Percentiles rank a stretch among this genome's conserved stretches.
Conservation (phyloP, 2,113 vertebrate species). For the Platichthys flesus region DNA sequence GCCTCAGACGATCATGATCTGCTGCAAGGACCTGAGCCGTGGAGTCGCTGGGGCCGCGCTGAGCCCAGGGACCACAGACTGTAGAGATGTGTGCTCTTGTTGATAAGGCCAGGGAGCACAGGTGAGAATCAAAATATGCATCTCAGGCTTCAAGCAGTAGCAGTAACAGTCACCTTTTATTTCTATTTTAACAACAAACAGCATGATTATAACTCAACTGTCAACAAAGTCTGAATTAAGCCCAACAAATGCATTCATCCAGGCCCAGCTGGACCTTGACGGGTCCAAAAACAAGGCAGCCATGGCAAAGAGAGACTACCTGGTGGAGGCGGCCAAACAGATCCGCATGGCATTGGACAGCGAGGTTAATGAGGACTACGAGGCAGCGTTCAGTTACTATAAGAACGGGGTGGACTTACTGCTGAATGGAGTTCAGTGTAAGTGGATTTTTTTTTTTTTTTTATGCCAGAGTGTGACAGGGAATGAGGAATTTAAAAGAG, state of each 20-base stretch:
- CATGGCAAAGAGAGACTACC: conserved; percentile 90
- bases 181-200: background rate
- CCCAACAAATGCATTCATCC: conserved; percentile 4
- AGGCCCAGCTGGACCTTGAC: conserved; percentile 68
- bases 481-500: conserved; percentile 5
- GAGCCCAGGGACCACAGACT: conserved; percentile 30
- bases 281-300: conserved; percentile 65
- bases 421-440: conserved; percentile 90
- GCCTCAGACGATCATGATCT: conserved; percentile 62
- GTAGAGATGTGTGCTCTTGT: conserved; percentile 60
- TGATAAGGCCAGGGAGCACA: conserved; percentile 61
- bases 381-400: conserved; percentile 98
- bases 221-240: background rate
- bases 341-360: conserved; percentile 95
- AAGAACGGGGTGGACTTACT: conserved; percentile 96
- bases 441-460: conserved; percentile 26
- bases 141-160: background rate
- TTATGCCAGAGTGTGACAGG: background rate
- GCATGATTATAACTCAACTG: background rate
- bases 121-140: conserved; percentile 27
- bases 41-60: conserved; percentile 17
- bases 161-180: conserved; percentile 32
- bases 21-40: conserved; percentile 21
- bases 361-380: conserved; percentile 95
- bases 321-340: conserved; percentile 96